Evolutionary conservation across 1,140 invertebrate genomes (phyloP).

Genomic region (Drosophila kanapiae): DNA sequence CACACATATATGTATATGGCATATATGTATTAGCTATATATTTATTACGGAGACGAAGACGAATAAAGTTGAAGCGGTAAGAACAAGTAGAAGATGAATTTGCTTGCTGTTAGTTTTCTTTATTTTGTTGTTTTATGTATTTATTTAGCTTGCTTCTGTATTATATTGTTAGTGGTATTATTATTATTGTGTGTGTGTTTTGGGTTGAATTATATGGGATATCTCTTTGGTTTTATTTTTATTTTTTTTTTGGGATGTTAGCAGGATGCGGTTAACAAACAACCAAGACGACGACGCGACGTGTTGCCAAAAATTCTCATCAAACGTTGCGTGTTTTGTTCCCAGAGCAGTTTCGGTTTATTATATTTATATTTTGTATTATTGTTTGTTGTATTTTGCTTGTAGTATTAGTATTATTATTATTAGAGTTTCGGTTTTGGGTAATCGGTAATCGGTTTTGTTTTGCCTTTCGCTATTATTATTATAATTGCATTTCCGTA

Average conservation of each 20-base stretch:
- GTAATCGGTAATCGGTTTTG: not conserved
- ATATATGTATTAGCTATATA: constrained; percentile 32
- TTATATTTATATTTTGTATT: not conserved
- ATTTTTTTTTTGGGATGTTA: constrained; percentile 8
- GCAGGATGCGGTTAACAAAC: constrained; percentile 30
- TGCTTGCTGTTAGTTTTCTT: constrained; percentile 17
- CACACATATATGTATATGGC: constrained; percentile 39
- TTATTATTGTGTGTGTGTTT: constrained; percentile 9
- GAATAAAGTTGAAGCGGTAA: constrained; percentile 59
- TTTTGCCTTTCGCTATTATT: constrained; percentile 25
- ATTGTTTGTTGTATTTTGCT: not conserved
- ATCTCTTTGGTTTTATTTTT: constrained; percentile 16
- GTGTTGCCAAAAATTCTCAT: constrained; percentile 47
- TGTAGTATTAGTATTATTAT: constrained; percentile 12
- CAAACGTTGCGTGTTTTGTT: constrained; percentile 49
- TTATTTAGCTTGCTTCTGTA: constrained; percentile 4
- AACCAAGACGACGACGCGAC: constrained; percentile 60
- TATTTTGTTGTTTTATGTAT: constrained; percentile 17
- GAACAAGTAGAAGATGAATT: constrained; percentile 51
- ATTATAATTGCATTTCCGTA: constrained; percentile 35
- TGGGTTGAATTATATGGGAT: constrained; percentile 3
- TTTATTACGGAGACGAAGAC: constrained; percentile 62
- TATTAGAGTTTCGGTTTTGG: constrained; percentile 19
- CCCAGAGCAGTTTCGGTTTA: constrained; percentile 40
- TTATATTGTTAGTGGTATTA: constrained; percentile 8